These are phyloP conservation scores for Drosophila sturtevanti DNA, from an alignment of 1,140 invertebrate genomes.

Conservation along the genomic window DNA sequence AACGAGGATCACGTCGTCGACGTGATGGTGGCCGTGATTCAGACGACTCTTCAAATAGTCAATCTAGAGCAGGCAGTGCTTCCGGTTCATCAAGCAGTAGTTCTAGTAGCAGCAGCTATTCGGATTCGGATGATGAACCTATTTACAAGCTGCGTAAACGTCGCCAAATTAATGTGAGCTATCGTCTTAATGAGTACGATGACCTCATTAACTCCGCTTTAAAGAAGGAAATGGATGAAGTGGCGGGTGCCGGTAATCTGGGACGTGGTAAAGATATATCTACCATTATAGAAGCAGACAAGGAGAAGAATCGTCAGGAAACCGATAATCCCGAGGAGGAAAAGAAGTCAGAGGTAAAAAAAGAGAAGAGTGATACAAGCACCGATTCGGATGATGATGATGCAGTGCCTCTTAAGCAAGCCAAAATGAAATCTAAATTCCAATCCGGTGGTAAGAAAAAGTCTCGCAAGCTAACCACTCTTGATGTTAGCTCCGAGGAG, in stretches of 20 bases:
- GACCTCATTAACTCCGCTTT: slow-evolving; percentile 96
- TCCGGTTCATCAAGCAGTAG: slow-evolving; percentile 34
- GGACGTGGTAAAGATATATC: slow-evolving; percentile 94
- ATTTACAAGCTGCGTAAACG: slow-evolving; percentile 92
- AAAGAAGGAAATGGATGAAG: slow-evolving; percentile 89
- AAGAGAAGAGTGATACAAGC: slow-evolving; percentile 27
- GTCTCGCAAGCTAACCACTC: slow-evolving; percentile 89
- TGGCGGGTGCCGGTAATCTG: slow-evolving; percentile 89
- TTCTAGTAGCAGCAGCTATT: slow-evolving; percentile 83
- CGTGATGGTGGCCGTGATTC: slow-evolving; percentile 38
- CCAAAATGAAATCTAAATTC: slow-evolving; percentile 59
- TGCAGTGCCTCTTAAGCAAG: slow-evolving; percentile 46
- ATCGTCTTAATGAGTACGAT: slow-evolving; percentile 96
- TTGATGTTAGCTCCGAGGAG: slow-evolving; percentile 92
- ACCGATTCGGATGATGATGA: slow-evolving; percentile 46
- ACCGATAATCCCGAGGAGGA: slow-evolving; percentile 83
- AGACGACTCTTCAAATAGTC: slow-evolving; percentile 40
- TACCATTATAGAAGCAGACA: slow-evolving; percentile 92
- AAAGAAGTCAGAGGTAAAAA: slow-evolving; percentile 79
- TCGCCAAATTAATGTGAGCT: slow-evolving; percentile 89
- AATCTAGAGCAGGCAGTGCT: slow-evolving; percentile 29
- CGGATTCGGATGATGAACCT: slow-evolving; percentile 87
- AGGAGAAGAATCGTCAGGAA: slow-evolving; percentile 84
- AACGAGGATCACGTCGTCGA: slow-evolving; percentile 67
- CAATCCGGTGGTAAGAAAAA: slow-evolving; percentile 85